Percentiles rank a stretch among this genome's conserved stretches.
phyloP scores from a whole-genome alignment of 2,113 vertebrate genomes.

The Ellobius talpinus region DNA sequence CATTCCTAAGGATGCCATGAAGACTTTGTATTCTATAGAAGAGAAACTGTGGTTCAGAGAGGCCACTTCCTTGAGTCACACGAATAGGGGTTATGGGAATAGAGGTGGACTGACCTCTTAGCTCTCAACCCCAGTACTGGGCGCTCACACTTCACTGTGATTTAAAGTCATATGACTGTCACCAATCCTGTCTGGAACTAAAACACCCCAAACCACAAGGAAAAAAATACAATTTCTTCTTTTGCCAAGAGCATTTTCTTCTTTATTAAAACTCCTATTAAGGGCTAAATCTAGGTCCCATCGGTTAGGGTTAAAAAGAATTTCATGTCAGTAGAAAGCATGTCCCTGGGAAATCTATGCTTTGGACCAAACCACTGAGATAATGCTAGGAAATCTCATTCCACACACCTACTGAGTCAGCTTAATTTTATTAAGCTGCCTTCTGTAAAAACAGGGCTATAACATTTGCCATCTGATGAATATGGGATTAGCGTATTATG shows the following conservation, averaged over 20 bases:
- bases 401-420: conserved; percentile 3
- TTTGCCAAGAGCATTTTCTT: conserved; percentile 59
- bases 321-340: conserved; percentile 7
- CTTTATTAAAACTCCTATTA: conserved; percentile 63
- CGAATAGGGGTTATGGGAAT: neutral
- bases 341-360: conserved; percentile 45
- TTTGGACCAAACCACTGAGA: neutral
- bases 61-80: neutral
- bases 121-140: neutral
- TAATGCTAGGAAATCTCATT: conserved; percentile 35
- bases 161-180: conserved; percentile 62
- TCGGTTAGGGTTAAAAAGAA: conserved; percentile 33
- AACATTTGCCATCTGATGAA: neutral
- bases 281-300: conserved; percentile 46
- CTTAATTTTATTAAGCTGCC: conserved; percentile 54
- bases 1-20: neutral
- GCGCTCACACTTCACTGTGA: conserved; percentile 15
- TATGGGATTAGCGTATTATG: neutral
- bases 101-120: conserved; percentile 25
- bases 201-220: neutral
- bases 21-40: neutral
- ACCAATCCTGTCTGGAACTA: conserved; percentile 55
- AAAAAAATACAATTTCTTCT: conserved; percentile 56
- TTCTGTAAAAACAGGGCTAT: neutral
- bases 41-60: neutral